Conservation (phyloP, 2,113 vertebrate species). For the Smithornis capensis region DNA sequence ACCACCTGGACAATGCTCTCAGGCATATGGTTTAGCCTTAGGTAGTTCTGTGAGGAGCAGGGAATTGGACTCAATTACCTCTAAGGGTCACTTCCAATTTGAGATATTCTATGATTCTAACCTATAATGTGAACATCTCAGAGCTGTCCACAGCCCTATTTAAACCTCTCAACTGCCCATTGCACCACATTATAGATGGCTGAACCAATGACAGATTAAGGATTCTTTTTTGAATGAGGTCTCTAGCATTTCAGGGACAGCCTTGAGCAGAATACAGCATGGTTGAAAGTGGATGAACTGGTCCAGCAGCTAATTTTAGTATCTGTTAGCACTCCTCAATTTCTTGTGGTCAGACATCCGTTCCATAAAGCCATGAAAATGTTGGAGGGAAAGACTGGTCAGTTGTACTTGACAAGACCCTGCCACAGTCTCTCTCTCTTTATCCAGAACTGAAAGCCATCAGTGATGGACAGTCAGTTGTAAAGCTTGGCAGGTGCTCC, state of each 20-base stretch:
- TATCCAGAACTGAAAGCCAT: not conserved
- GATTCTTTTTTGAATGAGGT: not conserved
- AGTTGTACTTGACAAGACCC: not conserved
- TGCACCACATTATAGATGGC: not conserved
- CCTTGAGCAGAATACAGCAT: not conserved
- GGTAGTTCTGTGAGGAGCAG: not conserved
- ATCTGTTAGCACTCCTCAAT: not conserved
- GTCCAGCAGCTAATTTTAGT: not conserved
- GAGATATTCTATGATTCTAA: not conserved
- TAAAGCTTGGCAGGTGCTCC: not conserved
- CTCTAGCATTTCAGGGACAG: not conserved
- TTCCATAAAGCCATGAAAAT: not conserved
- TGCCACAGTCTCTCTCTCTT: not conserved
- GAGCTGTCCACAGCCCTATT: not conserved
- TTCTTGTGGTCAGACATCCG: not conserved
- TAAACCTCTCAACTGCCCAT: not conserved
- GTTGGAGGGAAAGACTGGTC: not conserved
- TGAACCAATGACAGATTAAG: not conserved
- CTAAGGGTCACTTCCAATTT: not conserved
- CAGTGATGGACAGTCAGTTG: not conserved
- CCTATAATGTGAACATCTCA: not conserved
- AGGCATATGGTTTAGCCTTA: not conserved
- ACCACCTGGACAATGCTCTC: not conserved
- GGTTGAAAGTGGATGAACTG: not conserved
- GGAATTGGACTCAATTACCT: not conserved